A percentile compares a stretch with the other conserved stretches of the same genome.
Conservation (phyloP, 2,888 invertebrate genomes). For the Dicyrtomina minuta region DNA sequence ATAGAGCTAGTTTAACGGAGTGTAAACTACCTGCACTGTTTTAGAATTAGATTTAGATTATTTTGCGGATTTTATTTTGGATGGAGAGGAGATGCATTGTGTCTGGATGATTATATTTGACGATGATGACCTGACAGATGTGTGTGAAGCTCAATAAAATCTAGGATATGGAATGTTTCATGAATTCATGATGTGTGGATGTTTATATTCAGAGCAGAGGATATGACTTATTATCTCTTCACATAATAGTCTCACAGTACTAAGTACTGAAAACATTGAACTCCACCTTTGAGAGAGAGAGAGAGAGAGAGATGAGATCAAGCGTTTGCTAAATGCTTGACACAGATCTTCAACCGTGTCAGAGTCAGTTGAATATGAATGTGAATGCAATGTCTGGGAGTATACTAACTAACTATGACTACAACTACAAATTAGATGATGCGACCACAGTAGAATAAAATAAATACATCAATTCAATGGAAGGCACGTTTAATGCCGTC, state of each 20-base stretch:
- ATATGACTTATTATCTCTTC: slow-evolving; percentile 18
- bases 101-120: neutral
- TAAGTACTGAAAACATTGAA: slow-evolving; percentile 19
- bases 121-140: slow-evolving; percentile 27
- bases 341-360: slow-evolving; percentile 27
- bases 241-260: neutral
- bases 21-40: too few relatives aligned
- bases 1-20: too few relatives aligned
- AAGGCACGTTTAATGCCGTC: too few relatives aligned
- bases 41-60: neutral
- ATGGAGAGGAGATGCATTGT: too few relatives aligned
- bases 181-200: neutral
- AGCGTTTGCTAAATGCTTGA: slow-evolving; percentile 15
- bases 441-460: neutral
- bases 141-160: slow-evolving; percentile 2
- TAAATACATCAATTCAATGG: neutral
- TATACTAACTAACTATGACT: too few relatives aligned
- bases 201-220: slow-evolving; percentile 14
- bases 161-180: neutral
- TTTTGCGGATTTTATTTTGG: neutral
- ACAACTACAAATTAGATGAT: too few relatives aligned
- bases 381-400: too few relatives aligned
- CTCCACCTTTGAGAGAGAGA: slow-evolving; percentile 20
- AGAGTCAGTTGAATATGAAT: neutral
- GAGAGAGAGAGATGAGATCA: slow-evolving; percentile 5